Conservation (phyloP, 2,888 invertebrate species). For the Cynaeus angustus region DNA sequence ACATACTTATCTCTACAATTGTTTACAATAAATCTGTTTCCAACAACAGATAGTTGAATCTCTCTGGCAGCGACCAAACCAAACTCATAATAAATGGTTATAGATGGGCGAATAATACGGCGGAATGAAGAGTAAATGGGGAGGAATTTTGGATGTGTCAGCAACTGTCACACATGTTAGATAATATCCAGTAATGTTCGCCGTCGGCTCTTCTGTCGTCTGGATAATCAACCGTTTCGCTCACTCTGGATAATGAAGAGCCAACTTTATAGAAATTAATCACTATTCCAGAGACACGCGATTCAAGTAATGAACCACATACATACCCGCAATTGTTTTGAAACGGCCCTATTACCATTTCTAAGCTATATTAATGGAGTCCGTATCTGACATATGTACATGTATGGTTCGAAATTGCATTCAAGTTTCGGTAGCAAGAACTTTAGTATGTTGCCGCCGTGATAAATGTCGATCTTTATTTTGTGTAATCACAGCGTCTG, state of each 20-base stretch:
- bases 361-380: slow-evolving; percentile 39
- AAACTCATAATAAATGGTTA: slow-evolving; percentile 19
- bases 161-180: slow-evolving; percentile 62
- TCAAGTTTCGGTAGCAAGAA: too few relatives aligned
- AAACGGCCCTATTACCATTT: slow-evolving; percentile 32
- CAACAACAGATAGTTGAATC: slow-evolving; percentile 2
- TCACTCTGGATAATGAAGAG: slow-evolving; percentile 56
- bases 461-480: slow-evolving; percentile 21
- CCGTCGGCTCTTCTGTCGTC: slow-evolving; percentile 54
- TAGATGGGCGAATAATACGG: slow-evolving; percentile 43
- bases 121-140: slow-evolving; percentile 57
- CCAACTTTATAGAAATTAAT: slow-evolving; percentile 58
- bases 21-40: slow-evolving; percentile 1
- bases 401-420: not conserved
- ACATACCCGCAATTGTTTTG: slow-evolving; percentile 42
- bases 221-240: slow-evolving; percentile 59
- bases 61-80: not conserved
- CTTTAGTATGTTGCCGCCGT: not conserved
- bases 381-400: slow-evolving; percentile 19
- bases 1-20: not conserved
- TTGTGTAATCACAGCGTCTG: not conserved
- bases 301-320: slow-evolving; percentile 46
- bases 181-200: slow-evolving; percentile 58
- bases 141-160: slow-evolving; percentile 61
- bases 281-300: slow-evolving; percentile 50